Percentiles rank a stretch among this genome's conserved stretches.
Conservation (phyloP, 1,140 invertebrate genomes). For the Meloidogyne hapla region DNA sequence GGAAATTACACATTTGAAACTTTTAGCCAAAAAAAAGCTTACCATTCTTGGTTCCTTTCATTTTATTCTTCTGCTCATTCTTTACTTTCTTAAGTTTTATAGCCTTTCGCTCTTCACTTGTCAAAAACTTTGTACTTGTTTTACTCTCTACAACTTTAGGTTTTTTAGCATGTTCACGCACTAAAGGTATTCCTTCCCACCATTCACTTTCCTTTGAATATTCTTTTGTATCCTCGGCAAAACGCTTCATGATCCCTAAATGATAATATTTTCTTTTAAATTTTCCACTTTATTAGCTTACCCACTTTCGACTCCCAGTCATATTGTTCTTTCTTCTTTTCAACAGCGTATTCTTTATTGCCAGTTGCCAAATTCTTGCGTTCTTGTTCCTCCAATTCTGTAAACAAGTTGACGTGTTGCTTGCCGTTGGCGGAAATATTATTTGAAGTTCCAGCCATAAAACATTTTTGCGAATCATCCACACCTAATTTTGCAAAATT, state of each 20-base stretch:
- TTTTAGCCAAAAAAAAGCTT: background rate
- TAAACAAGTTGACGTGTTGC: slow-evolving; percentile 85
- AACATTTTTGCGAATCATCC: background rate
- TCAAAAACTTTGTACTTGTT: slow-evolving; percentile 51
- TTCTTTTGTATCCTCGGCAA: slow-evolving; percentile 89
- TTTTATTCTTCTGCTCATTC: slow-evolving; percentile 20
- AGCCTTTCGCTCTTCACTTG: slow-evolving; percentile 60
- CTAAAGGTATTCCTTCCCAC: slow-evolving; percentile 54
- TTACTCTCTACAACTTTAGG: slow-evolving; percentile 1
- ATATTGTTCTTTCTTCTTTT: slow-evolving; percentile 86
- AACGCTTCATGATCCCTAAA: slow-evolving; percentile 76
- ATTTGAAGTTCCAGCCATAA: background rate
- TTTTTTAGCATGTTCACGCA: slow-evolving; percentile 17
- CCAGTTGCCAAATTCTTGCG: slow-evolving; percentile 50
- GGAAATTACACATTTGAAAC: background rate
- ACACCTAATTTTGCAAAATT: background rate
- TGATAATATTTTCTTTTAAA: background rate
- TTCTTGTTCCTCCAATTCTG: slow-evolving; percentile 76
- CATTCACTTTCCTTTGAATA: slow-evolving; percentile 64
- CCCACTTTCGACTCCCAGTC: slow-evolving; percentile 97
- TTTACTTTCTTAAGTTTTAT: slow-evolving; percentile 26
- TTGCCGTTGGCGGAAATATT: background rate
- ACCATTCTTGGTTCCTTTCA: slow-evolving; percentile 6
- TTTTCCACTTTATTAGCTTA: background rate
- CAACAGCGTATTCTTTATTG: slow-evolving; percentile 85